Evolutionary conservation across 2,113 vertebrate genomes (phyloP).

Genomic region (Typhlomys cinereus): DNA sequence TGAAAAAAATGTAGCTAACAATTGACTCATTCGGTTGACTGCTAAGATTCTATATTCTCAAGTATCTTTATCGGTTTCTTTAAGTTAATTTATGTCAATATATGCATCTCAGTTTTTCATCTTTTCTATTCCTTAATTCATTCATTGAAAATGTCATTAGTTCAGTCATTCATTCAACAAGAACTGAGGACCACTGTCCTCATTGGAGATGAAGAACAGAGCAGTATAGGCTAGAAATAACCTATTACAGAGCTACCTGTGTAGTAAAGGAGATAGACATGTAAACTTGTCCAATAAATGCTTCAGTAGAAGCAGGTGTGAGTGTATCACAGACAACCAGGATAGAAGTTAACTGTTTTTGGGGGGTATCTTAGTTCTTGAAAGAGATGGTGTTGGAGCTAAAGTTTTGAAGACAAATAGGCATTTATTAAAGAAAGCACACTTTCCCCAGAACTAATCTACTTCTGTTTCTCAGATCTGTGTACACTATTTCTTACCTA

Average conservation of each 20-base stretch:
- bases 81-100: background rate
- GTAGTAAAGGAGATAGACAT: background rate
- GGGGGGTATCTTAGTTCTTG: background rate
- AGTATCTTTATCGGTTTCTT: background rate
- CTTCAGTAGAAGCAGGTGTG: background rate
- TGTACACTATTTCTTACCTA: background rate
- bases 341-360: background rate
- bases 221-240: background rate
- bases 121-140: background rate
- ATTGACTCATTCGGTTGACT: conserved; percentile 7
- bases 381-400: conserved; percentile 28
- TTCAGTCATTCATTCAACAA: background rate
- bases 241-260: background rate
- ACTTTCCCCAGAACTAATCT: conserved; percentile 14
- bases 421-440: background rate
- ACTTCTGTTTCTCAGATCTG: conserved; percentile 26
- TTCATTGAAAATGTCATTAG: background rate
- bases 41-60: conserved; percentile 24
- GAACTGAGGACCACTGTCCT: background rate
- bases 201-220: background rate
- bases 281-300: background rate
- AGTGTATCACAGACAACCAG: background rate
- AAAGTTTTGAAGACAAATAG: conserved; percentile 25
- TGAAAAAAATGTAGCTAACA: conserved; percentile 8
- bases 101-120: background rate